A percentile compares a stretch with the other conserved stretches of the same genome.
These are phyloP conservation scores for Phylloscopus whistleri DNA, from an alignment of 2,113 vertebrate genomes.

Conservation along the genomic window DNA sequence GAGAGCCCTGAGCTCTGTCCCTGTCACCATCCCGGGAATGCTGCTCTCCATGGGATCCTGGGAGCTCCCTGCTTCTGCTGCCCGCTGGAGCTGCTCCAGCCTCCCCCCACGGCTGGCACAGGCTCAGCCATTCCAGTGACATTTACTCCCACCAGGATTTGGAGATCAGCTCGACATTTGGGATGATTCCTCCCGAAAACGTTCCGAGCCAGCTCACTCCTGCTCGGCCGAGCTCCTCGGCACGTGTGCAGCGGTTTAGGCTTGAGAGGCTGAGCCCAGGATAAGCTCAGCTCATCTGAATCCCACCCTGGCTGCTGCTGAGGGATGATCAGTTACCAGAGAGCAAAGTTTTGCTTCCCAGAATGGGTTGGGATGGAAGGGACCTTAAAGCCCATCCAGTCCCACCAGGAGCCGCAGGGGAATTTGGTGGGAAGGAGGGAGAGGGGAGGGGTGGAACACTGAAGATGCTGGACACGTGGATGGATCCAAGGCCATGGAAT, in stretches of 20 bases:
- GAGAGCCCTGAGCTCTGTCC: background rate
- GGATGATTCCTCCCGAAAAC: background rate
- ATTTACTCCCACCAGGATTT: background rate
- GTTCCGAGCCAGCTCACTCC: rapidly evolving
- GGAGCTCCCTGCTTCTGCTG: background rate
- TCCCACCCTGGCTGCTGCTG: background rate
- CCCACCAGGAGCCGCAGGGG: background rate
- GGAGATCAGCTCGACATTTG: background rate
- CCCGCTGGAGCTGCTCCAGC: background rate
- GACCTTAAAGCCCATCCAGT: background rate
- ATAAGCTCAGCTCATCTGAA: background rate
- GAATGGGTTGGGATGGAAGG: background rate
- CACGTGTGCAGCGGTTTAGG: rapidly evolving
- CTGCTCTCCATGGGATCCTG: background rate
- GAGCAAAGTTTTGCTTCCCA: background rate
- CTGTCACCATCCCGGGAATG: background rate
- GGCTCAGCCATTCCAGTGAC: background rate
- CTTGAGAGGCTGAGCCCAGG: background rate
- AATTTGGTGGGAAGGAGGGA: background rate
- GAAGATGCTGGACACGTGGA: background rate
- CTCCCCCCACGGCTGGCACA: background rate
- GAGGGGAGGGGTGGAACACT: background rate
- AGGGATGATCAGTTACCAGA: background rate
- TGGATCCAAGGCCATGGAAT: background rate
- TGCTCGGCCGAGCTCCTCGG: background rate